Conservation (phyloP, 1,140 invertebrate genomes). For the Anoplophora glabripennis region DNA sequence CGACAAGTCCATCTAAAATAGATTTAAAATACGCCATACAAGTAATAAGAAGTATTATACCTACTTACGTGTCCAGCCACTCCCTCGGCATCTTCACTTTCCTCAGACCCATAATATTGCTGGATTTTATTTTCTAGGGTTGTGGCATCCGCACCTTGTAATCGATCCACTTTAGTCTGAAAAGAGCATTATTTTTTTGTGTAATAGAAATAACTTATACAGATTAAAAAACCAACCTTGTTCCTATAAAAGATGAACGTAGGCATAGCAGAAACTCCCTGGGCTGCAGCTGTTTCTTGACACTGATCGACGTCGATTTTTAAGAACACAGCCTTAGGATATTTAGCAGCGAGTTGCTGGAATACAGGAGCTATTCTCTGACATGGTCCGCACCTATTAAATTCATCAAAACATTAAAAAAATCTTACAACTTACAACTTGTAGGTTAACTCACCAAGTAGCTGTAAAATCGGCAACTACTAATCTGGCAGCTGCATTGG, state of each 20-base stretch:
- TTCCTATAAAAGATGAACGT: slow-evolving; percentile 97
- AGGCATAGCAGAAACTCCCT: slow-evolving; percentile 93
- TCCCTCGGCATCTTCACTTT: slow-evolving; percentile 57
- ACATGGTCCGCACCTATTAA: slow-evolving; percentile 88
- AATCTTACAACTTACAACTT: slow-evolving; percentile 8
- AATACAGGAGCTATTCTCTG: slow-evolving; percentile 88
- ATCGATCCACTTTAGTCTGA: slow-evolving; percentile 71
- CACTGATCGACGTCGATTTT: slow-evolving; percentile 94
- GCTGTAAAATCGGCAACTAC: slow-evolving; percentile 94
- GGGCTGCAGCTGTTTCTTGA: slow-evolving; percentile 75
- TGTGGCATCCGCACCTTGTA: slow-evolving; percentile 81
- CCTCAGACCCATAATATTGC: slow-evolving; percentile 77
- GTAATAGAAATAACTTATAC: neutral
- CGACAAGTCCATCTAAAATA: slow-evolving; percentile 79
- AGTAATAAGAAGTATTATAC: slow-evolving; percentile 1
- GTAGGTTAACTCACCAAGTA: slow-evolving; percentile 65
- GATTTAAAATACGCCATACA: slow-evolving; percentile 8
- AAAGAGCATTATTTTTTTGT: slow-evolving; percentile 29
- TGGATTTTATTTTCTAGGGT: slow-evolving; percentile 85
- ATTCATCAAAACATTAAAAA: neutral
- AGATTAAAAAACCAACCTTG: slow-evolving; percentile 51
- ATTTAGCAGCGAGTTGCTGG: slow-evolving; percentile 80
- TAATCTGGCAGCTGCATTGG: slow-evolving; percentile 77
- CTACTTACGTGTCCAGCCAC: slow-evolving; percentile 75
- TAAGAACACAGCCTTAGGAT: slow-evolving; percentile 85